These are phyloP conservation scores for Psococerastis gibbosa DNA, from an alignment of 2,888 invertebrate species.

Conservation along the genomic window DNA sequence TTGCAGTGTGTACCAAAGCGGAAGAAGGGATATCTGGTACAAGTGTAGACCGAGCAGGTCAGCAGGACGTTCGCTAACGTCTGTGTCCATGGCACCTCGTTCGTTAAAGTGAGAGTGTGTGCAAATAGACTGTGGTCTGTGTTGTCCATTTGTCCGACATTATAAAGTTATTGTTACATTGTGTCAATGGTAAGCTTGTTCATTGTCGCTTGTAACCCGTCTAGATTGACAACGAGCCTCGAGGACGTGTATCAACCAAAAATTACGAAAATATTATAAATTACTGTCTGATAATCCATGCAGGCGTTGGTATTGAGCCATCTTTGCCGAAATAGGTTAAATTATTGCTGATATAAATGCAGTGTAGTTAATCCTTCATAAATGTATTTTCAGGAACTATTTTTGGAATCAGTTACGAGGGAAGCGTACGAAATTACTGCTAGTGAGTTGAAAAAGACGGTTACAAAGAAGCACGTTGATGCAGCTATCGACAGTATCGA, in stretches of 20 bases:
- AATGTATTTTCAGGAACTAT: constrained; percentile 56
- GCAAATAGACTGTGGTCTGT: no score
- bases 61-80: no score
- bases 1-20: no score
- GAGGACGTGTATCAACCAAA: no score
- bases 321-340: constrained; percentile 9
- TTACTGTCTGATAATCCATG: neutral
- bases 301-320: constrained; percentile 5
- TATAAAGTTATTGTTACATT: no score
- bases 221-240: no score
- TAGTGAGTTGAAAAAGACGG: constrained; percentile 60
- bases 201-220: constrained; percentile 9
- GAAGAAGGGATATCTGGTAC: no score
- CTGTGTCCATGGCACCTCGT: no score
- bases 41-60: no score
- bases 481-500: constrained; percentile 57
- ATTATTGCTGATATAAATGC: constrained; percentile 13
- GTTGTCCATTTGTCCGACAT: no score
- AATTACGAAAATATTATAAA: constrained; percentile 9
- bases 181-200: no score
- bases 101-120: no score
- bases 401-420: constrained; percentile 59
- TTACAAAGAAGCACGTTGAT: constrained; percentile 66
- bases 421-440: constrained; percentile 56
- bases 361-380: constrained; percentile 2